Percentiles rank a stretch among this genome's conserved stretches.
phyloP scores from a whole-genome alignment of 2,113 vertebrate genomes.

The Anthoscopus minutus region DNA sequence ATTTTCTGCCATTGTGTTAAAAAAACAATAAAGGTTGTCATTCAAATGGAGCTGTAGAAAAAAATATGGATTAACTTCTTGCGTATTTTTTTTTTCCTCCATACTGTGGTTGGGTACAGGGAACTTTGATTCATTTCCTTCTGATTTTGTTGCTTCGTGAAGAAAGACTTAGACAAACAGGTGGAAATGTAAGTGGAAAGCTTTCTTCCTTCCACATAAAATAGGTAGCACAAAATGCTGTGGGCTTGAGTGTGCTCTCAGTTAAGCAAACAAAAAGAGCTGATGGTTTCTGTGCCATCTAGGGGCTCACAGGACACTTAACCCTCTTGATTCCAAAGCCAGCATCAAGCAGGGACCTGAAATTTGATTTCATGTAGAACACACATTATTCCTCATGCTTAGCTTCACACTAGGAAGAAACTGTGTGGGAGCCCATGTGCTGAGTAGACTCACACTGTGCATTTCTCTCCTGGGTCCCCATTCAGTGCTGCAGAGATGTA shows the following conservation, averaged over 20 bases:
- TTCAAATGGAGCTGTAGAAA: background rate
- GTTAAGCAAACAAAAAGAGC: background rate
- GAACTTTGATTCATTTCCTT: conserved; percentile 30
- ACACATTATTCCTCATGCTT: background rate
- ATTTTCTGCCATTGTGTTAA: background rate
- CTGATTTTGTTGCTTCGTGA: conserved; percentile 25
- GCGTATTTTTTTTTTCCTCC: background rate
- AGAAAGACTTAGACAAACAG: background rate
- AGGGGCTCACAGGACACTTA: background rate
- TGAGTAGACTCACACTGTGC: background rate
- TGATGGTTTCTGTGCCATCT: background rate
- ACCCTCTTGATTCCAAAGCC: background rate
- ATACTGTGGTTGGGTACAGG: background rate
- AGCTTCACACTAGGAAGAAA: background rate
- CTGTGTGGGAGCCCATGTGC: background rate
- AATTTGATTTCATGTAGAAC: background rate
- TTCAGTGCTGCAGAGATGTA: background rate
- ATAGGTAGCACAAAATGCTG: background rate
- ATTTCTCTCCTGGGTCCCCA: background rate
- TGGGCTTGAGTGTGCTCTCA: background rate
- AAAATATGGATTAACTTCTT: background rate
- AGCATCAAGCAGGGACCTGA: background rate
- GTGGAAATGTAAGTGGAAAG: background rate
- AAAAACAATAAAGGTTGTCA: background rate
- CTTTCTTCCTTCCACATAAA: background rate